Base-by-base conservation (phyloP, 2,888 invertebrate species). In the Caenorhabditis plicata region DNA sequence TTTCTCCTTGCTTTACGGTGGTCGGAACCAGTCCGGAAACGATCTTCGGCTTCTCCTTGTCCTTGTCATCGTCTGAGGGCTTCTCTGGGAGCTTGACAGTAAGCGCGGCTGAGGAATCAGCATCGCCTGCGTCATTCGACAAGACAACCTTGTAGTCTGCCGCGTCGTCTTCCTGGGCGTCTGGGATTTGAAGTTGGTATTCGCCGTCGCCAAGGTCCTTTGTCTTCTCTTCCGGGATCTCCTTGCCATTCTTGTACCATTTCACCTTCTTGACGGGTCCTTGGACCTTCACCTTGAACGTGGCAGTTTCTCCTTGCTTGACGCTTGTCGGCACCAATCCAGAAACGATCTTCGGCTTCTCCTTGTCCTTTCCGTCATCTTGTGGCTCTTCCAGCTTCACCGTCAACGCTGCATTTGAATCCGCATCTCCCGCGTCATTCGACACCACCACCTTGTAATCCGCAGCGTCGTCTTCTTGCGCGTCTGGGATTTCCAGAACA, bases 241-340 rank as follows among this genome's bases (percentile, higher is more conserved):
- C 81, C 41, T 78, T 69, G 1, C 81, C 82, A 56, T 82, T 80
- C 51, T 81, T 81, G 65, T 81, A 73, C 56, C 64, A 46, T 77
- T 87, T 88, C 19, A 93, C 87, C 55, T 87, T 87, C 56, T 88
- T 87, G 0, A 92, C 92, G 73, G 89, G 90, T 0, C 91, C 89
- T 81, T 90, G 88, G 0, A 89, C 86, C 77, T 89, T 67, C 38
- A 75, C 71, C 31, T 71, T 70, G 61, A 94, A 83, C 58, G 88
- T 88, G 36, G 93, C 85, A 0, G 89, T 89, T 53, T 89, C 88
- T 0, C 92, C 92, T 75, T 90, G 91, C 57, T 89, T 88, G 2
- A 92, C 88, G 0, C 81, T 80, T 54, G 77, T 77, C 80, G 82
- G 81, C 38, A 88, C 86, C 19, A 92, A 83, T 52, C 88, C 88